Percentiles rank a stretch among this genome's conserved stretches.
Conservation (phyloP, 2,888 invertebrate genomes). For the Bombylius major region DNA sequence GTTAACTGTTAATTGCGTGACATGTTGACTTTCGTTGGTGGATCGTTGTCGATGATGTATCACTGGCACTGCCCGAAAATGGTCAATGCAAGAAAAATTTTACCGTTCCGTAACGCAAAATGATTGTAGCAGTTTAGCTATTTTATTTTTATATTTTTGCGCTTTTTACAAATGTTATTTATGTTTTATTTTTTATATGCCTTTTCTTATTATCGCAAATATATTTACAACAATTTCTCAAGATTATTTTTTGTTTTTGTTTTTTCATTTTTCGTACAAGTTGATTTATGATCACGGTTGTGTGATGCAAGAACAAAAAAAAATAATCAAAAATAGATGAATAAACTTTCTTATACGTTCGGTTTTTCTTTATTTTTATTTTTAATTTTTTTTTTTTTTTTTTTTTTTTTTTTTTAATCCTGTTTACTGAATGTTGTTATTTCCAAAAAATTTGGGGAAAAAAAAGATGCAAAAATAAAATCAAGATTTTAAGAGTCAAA, state of each 20-base stretch:
- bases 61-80: background rate
- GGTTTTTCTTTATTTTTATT: no score
- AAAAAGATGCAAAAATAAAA: no score
- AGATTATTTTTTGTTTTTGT: background rate
- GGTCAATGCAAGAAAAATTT: background rate
- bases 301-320: background rate
- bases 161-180: no score
- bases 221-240: background rate
- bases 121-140: background rate
- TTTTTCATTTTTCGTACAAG: background rate
- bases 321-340: no score
- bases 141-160: no score
- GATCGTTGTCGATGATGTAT: background rate
- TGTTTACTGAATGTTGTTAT: no score
- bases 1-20: background rate
- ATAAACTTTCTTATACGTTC: no score
- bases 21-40: background rate
- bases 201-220: background rate
- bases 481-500: background rate
- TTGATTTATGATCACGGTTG: background rate
- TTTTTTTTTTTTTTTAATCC: no score
- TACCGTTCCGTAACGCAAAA: background rate
- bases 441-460: no score
- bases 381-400: no score
- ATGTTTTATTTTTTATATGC: no score